Percentiles rank a stretch among this genome's conserved stretches.
Evolutionary conservation across 2,113 vertebrate genomes (phyloP).

Genomic region (Onychorhynchus coronatus): DNA sequence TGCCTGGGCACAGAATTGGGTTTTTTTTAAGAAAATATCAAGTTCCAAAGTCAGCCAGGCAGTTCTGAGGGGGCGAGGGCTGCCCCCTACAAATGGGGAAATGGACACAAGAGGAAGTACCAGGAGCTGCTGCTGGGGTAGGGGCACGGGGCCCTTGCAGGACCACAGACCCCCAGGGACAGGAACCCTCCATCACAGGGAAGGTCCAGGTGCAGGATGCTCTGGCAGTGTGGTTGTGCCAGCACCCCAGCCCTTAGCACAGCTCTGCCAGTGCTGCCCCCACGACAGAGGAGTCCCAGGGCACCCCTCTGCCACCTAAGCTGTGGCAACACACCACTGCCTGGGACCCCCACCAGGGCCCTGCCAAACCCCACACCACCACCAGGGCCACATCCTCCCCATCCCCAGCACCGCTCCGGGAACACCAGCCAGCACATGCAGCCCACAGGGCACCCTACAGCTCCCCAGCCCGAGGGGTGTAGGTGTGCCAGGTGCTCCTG

Average conservation of each 20-base stretch:
- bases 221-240: rapidly evolving
- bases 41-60: not conserved
- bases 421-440: not conserved
- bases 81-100: not conserved
- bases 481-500: not conserved
- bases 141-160: rapidly evolving
- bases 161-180: rapidly evolving
- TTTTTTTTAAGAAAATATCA: not conserved
- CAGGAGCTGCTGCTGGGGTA: not conserved
- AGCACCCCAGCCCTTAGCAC: not conserved
- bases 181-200: not conserved
- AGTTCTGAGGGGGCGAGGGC: not conserved
- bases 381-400: not conserved
- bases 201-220: not conserved
- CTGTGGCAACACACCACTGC: not conserved
- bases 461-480: not conserved
- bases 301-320: not conserved
- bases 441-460: not conserved
- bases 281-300: rapidly evolving
- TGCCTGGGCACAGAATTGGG: not conserved
- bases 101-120: not conserved
- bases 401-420: not conserved
- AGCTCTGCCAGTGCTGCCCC: not conserved
- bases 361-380: not conserved
- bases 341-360: not conserved